These are phyloP conservation scores for Battus philenor DNA, from an alignment of 1,140 invertebrate genomes.

Conservation along the genomic window DNA sequence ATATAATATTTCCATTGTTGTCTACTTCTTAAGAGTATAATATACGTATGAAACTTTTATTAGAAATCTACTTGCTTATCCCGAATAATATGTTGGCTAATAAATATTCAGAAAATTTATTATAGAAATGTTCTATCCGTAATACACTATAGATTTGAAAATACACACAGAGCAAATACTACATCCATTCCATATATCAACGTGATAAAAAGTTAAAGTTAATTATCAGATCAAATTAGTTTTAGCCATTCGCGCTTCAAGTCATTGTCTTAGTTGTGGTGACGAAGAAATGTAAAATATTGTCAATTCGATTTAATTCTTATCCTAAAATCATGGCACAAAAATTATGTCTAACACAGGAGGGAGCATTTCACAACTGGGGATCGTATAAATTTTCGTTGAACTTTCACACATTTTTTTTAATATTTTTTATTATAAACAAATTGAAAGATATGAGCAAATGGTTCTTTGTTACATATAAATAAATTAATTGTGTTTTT, in stretches of 20 bases:
- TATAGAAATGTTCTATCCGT: slow-evolving; percentile 36
- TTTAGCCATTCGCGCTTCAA: slow-evolving; percentile 9
- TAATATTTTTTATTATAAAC: slow-evolving; percentile 11
- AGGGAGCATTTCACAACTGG: slow-evolving; percentile 69
- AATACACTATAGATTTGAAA: slow-evolving; percentile 15
- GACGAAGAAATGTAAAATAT: slow-evolving; percentile 52
- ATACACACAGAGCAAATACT: slow-evolving; percentile 6
- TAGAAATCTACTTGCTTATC: slow-evolving; percentile 56
- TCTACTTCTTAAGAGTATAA: slow-evolving; percentile 37
- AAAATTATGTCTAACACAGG: slow-evolving; percentile 65
- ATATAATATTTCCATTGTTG: slow-evolving; percentile 38
- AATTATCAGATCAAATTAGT: too few relatives aligned
- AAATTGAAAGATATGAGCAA: slow-evolving; percentile 56
- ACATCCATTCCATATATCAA: too few relatives aligned
- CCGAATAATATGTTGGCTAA: slow-evolving; percentile 64
- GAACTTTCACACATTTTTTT: slow-evolving; percentile 9
- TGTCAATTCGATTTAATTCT: slow-evolving; percentile 61
- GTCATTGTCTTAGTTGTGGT: slow-evolving; percentile 11
- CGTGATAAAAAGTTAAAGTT: too few relatives aligned
- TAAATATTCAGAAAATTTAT: slow-evolving; percentile 68
- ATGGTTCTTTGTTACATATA: slow-evolving; percentile 53
- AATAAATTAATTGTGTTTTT: slow-evolving; percentile 45
- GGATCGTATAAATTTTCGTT: slow-evolving; percentile 22
- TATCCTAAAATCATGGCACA: slow-evolving; percentile 67
- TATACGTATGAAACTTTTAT: slow-evolving; percentile 44